These are phyloP conservation scores for Aurelia sp. DNA, from an alignment of 30 jellyfish, hydroid and myxozoan species.

Conservation along the genomic window DNA sequence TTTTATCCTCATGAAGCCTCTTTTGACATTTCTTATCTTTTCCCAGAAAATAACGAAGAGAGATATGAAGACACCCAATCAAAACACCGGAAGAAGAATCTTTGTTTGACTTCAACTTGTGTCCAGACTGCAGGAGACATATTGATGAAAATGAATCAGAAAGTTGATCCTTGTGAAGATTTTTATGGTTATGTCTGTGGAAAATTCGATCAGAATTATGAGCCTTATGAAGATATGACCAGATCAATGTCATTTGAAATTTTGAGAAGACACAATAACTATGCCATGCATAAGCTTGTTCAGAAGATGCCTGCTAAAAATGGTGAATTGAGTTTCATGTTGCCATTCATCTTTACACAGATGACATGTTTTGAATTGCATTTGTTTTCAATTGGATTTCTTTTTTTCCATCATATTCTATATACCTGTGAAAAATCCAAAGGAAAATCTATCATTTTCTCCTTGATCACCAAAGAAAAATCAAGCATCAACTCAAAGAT, in stretches of 20 bases:
- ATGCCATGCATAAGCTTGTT: conserved; percentile 16
- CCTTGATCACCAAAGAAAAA: too few relatives aligned
- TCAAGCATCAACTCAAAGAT: too few relatives aligned
- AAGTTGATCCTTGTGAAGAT: conserved; percentile 77
- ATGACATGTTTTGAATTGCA: neutral
- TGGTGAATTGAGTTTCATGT: neutral
- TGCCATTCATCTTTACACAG: neutral
- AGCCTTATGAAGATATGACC: conserved; percentile 54
- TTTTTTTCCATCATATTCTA: too few relatives aligned
- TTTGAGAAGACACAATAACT: conserved; percentile 34
- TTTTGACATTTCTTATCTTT: too few relatives aligned
- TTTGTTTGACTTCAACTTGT: conserved; percentile 50
- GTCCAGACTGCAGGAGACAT: conserved; percentile 65
- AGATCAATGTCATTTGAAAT: conserved; percentile 66
- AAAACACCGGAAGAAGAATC: neutral
- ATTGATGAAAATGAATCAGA: conserved; percentile 48
- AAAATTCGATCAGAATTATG: conserved; percentile 24
- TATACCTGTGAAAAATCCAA: too few relatives aligned
- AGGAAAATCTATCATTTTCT: too few relatives aligned
- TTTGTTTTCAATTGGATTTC: neutral
- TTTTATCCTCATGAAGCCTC: too few relatives aligned
- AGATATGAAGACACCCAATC: too few relatives aligned
- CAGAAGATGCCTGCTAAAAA: conserved; percentile 18
- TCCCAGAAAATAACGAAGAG: too few relatives aligned
- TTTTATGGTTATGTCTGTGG: conserved; percentile 75